Base-by-base conservation (phyloP, 2,888 invertebrate genomes). In the Cheilosia grossa region DNA sequence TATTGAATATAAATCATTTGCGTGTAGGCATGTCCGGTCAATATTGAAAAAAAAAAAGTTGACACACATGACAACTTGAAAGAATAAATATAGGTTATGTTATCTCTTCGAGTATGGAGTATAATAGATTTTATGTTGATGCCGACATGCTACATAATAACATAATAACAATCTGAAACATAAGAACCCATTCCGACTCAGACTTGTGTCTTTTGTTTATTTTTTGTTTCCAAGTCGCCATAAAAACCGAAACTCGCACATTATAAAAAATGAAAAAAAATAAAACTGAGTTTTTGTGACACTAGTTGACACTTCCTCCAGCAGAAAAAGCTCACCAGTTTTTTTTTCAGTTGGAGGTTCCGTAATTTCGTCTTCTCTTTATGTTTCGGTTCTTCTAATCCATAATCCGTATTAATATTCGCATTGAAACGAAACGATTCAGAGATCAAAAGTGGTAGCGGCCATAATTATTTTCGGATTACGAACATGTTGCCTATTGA, bases 1-100 rank as follows among this genome's bases (percentile, higher is more conserved):
- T 72, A 30, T 30, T 40, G 30, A 40, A 63, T 49, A 51, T 77
- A 66, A 53, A 66, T 30, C 64, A 37, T 15, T 24, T 17, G 49
- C 24, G 63, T 70, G 78, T 70, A 70, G 78, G 70, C 78, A 78
- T 63, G 61, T 78, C 69, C 63, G 37, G 63, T 30, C 33, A 42
- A 51, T 51, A 40, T 30, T 30, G 30, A 30, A 51, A 66, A 42
- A 53, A n/a, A 51, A 2, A 30, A 51, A 66, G 30, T n/a, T n/a
- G n/a, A n/a, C n/a, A 53, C n/a, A 51, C 49, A 37, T 27, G n/a
- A 67, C 51, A 42, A 21, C 13, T 49, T 37, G n/a, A n/a, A 19
- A 13, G 19, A 56, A 47, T 27, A 63, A 49, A 27, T 24, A 24
- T 17, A 42, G 47, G 42, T 27, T 37, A 54, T 58, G 64, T 79